phyloP scores from a whole-genome alignment of 30 jellyfish, hydroid and myxozoan genomes.

The Aurelia sp. region DNA sequence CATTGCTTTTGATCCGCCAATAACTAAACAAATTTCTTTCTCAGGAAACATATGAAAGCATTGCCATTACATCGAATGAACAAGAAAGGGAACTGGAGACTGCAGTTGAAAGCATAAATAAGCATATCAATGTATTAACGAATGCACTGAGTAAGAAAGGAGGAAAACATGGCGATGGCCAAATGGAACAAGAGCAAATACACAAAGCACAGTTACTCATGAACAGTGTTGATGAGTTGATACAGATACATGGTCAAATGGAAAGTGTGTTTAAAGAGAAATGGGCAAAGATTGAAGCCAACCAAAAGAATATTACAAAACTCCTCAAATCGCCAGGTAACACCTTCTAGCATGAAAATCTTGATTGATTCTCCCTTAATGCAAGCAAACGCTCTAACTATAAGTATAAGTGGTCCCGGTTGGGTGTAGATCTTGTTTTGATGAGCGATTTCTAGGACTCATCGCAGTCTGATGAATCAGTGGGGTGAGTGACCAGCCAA shows the following conservation, averaged over 20 bases:
- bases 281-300: conserved; percentile 24
- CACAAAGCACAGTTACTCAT: background rate
- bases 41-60: conserved; percentile 40
- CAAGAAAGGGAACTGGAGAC: conserved; percentile 20
- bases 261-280: conserved; percentile 17
- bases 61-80: background rate
- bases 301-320: conserved; percentile 22
- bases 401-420: no score
- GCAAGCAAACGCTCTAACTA: no score
- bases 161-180: background rate
- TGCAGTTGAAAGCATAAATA: background rate
- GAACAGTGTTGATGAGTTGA: background rate
- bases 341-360: background rate
- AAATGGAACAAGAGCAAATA: background rate
- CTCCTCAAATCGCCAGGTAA: conserved; percentile 52
- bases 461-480: no score
- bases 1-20: no score
- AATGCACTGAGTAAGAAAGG: background rate
- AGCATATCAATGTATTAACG: background rate
- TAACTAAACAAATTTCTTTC: background rate
- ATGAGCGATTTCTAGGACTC: no score
- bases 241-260: background rate
- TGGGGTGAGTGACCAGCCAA: no score
- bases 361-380: no score
- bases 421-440: no score